Conservation (phyloP, 64 coral and sea anemone species). For the Catalaphyllia jardinei region DNA sequence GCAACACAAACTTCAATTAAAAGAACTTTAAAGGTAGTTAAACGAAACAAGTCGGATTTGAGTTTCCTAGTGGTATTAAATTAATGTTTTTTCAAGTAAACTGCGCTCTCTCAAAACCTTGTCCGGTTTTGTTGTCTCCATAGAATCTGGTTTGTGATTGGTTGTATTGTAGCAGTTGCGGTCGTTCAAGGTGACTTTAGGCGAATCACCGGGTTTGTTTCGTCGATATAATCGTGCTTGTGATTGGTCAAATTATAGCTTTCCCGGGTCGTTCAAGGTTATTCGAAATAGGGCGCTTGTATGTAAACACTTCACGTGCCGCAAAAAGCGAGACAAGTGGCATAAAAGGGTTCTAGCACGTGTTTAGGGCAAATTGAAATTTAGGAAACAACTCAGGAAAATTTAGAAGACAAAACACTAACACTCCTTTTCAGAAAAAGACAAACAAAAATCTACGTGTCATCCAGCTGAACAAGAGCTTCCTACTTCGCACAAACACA, state of each 20-base stretch:
- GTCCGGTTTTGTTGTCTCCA: too few relatives aligned
- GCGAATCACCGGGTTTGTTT: neutral
- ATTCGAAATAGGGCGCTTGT: too few relatives aligned
- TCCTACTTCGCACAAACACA: too few relatives aligned
- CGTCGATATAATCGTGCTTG: neutral
- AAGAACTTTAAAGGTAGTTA: neutral
- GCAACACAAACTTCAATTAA: neutral
- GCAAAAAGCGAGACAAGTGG: neutral
- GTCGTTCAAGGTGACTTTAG: conserved; percentile 14
- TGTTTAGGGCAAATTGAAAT: too few relatives aligned
- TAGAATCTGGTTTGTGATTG: conserved; percentile 10
- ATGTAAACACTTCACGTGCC: neutral
- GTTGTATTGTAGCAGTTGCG: neutral
- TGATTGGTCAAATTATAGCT: neutral
- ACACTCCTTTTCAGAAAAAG: too few relatives aligned
- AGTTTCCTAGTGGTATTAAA: neutral
- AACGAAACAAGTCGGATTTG: neutral
- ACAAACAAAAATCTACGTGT: too few relatives aligned
- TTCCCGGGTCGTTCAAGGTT: conserved; percentile 13
- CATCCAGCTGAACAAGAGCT: too few relatives aligned
- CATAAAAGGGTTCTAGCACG: neutral
- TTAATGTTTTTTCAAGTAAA: neutral
- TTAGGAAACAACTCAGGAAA: too few relatives aligned
- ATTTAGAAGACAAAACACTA: too few relatives aligned
- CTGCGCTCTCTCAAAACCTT: neutral